Base-by-base conservation (phyloP, 1,140 invertebrate species). In the Atta colombica region DNA sequence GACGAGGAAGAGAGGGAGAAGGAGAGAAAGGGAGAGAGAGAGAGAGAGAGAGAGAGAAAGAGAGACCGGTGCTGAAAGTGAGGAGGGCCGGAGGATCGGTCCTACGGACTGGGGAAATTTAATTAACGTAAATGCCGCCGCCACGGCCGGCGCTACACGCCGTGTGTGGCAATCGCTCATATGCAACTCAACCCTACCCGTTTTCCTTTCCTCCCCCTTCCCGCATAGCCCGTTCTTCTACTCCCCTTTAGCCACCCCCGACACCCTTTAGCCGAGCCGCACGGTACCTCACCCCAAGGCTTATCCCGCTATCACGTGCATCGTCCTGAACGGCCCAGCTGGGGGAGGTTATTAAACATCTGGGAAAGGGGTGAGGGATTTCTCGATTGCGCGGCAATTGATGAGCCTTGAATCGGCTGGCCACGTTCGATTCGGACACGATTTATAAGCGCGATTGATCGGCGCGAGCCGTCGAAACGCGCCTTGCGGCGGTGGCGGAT, bases 81-180 rank as follows among this genome's bases (percentile, higher is more conserved):
- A 88, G 87, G 82, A 84, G 78, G 82, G 69, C 75, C 78, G 55
- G 87, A 88, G 92, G 86, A 86, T 86, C 87, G 72, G 88, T 89
- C 77, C 86, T 89, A 89, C 86, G 91, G 90, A 87, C 85, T 92
- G 93, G 93, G 93, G 91, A 95, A 95, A 95, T 95, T 95, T 95
- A 95, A 95, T 95, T 95, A 95, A 95, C 95, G 94, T 94, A 95
- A 95, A 95, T 95, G 94, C 93, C 92, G 93, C 91, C 92, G 88
- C 93, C 92, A 93, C 93, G 92, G 92, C 88, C 91, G 91, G 92
- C 92, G 88, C 91, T 94, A 93, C 92, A 93, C 91, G 88, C 92
- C 93, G 94, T 94, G 92, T 93, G 93, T 91, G 92, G 93, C 93
- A 93, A 95, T 95, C 95, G 94, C 94, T 95, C 95, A 95, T 95